phyloP scores from a whole-genome alignment of 2,113 vertebrate species.

The Amia ocellicauda region DNA sequence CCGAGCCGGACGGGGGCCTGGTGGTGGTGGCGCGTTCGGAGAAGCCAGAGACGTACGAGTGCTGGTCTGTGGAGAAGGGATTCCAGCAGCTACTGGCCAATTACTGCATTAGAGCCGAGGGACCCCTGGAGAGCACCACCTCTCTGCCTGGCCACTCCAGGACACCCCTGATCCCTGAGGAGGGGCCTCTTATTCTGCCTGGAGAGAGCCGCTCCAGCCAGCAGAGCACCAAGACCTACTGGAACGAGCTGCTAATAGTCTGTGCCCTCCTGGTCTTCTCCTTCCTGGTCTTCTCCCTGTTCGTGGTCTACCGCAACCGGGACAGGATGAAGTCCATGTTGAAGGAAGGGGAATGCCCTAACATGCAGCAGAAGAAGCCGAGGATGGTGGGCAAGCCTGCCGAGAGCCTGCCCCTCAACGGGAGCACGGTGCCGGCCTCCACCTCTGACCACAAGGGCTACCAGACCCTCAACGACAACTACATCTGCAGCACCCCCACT shows the following conservation, averaged over 20 bases:
- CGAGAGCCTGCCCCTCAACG: slow-evolving; percentile 84
- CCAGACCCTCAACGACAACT: slow-evolving; percentile 87
- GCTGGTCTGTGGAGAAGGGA: slow-evolving; percentile 86
- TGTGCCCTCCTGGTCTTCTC: slow-evolving; percentile 72
- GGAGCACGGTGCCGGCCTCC: slow-evolving; percentile 60
- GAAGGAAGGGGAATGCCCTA: slow-evolving; percentile 72
- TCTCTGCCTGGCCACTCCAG: slow-evolving; percentile 57
- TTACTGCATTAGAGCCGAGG: slow-evolving; percentile 75
- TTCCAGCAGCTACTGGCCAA: slow-evolving; percentile 84
- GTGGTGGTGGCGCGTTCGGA: slow-evolving; percentile 79
- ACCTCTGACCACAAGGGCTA: slow-evolving; percentile 87
- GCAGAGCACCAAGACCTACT: slow-evolving; percentile 80
- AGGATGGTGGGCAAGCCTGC: slow-evolving; percentile 63
- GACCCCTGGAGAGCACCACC: slow-evolving; percentile 53
- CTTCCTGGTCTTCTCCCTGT: slow-evolving; percentile 68
- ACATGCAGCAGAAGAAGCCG: slow-evolving; percentile 72
- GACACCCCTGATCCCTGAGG: slow-evolving; percentile 40
- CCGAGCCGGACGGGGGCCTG: slow-evolving; percentile 76
- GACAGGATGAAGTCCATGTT: slow-evolving; percentile 83
- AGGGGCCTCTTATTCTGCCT: slow-evolving; percentile 56
- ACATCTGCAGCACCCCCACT: slow-evolving; percentile 71
- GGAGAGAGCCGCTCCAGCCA: slow-evolving; percentile 51
- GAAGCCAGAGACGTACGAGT: slow-evolving; percentile 76
- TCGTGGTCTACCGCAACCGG: slow-evolving; percentile 78
- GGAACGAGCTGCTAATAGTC: slow-evolving; percentile 90